Conservation (phyloP, 37 sponge, comb jelly and placozoan species). For the Aplysina aerophoba region DNA sequence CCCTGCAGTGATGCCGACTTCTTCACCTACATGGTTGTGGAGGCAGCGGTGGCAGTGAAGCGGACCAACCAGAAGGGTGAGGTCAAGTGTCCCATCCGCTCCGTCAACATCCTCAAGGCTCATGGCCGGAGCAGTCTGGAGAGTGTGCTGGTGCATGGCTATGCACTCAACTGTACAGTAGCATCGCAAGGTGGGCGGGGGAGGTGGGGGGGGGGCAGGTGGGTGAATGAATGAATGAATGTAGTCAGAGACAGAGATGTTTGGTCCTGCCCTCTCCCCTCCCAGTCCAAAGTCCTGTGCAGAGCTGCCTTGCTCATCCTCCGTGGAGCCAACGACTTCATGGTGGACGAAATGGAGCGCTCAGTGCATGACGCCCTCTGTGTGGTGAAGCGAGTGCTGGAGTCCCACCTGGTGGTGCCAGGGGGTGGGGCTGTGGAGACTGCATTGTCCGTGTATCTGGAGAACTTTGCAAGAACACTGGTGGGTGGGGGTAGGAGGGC, state of each 20-base stretch:
- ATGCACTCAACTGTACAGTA: conserved; percentile 98
- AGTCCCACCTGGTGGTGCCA: conserved; percentile 90
- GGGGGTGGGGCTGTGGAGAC: conserved; percentile 99
- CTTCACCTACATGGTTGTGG: conserved; percentile 96
- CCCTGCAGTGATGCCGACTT: conserved; percentile 84
- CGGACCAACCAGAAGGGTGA: conserved; percentile 91
- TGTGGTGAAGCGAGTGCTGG: conserved; percentile 97
- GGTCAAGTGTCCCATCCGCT: conserved; percentile 89
- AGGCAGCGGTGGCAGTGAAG: conserved; percentile 88
- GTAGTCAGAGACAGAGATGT: not conserved
- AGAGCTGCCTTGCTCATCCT: conserved; percentile 95
- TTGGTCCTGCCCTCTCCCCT: not conserved
- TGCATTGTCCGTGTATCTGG: conserved; percentile 97
- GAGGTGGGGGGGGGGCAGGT: too few relatives aligned
- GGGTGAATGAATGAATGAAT: too few relatives aligned
- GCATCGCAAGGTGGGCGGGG: conserved; percentile 91
- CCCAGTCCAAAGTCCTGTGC: conserved; percentile 76
- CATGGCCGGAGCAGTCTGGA: conserved; percentile 90
- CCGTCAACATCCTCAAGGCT: conserved; percentile 96
- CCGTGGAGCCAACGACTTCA: conserved; percentile 98
- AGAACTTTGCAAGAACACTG: conserved; percentile 88
- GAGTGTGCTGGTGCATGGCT: conserved; percentile 92
- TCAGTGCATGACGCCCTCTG: conserved; percentile 97
- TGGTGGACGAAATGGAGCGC: conserved; percentile 99
- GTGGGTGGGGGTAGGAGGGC: conserved; percentile 39